Percentiles rank a stretch among this genome's conserved stretches.
These are phyloP conservation scores for Phoeniculus purpureus DNA, from an alignment of 2,797 vertebrate genomes.

Conservation along the genomic window DNA sequence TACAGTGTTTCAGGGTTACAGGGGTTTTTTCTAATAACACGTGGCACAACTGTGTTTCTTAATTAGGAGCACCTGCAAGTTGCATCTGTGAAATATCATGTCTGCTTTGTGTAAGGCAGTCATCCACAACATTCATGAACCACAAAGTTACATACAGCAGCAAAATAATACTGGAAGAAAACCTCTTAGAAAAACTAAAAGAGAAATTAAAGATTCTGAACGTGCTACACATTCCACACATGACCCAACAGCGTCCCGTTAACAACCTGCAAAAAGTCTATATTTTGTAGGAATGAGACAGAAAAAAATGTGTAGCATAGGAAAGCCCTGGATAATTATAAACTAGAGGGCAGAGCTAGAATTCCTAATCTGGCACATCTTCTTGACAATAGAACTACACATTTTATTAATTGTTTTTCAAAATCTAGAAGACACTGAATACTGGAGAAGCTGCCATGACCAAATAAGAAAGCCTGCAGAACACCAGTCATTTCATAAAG, in stretches of 20 bases:
- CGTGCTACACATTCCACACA: background rate
- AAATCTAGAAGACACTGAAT: background rate
- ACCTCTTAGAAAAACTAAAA: background rate
- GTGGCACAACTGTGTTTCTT: accelerated
- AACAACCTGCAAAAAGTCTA: background rate
- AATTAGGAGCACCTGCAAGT: background rate
- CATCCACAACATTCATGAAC: background rate
- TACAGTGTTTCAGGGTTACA: accelerated
- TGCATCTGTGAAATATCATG: accelerated
- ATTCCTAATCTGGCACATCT: background rate
- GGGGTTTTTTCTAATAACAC: background rate
- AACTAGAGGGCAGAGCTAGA: background rate
- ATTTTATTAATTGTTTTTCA: background rate
- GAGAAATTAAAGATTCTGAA: background rate
- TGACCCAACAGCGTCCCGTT: background rate
- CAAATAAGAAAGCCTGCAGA: background rate
- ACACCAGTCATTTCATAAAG: background rate
- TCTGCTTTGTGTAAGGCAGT: background rate
- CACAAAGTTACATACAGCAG: background rate
- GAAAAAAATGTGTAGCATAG: background rate
- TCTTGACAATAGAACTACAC: background rate
- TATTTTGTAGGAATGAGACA: background rate
- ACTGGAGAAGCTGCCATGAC: background rate
- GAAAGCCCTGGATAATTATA: background rate
- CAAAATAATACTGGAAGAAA: background rate